Evolutionary conservation across 2,113 vertebrate species (phyloP).

Genomic region (Alosa alosa): DNA sequence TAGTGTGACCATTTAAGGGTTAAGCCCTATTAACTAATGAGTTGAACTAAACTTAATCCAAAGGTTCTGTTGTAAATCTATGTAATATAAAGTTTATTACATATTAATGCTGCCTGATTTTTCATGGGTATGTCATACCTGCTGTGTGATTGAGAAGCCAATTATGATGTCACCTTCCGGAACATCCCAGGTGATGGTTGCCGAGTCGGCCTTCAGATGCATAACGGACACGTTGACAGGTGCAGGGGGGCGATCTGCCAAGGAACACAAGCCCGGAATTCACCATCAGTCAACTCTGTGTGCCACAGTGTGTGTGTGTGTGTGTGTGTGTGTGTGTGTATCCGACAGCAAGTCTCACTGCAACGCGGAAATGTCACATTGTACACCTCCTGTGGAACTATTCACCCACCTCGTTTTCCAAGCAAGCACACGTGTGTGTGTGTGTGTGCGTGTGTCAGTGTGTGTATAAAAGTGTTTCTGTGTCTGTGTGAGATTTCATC

Average conservation of each 20-base stretch:
- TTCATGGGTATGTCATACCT: slow-evolving; percentile 69
- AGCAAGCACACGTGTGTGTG: background rate
- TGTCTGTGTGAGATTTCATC: background rate
- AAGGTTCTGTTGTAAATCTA: background rate
- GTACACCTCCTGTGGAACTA: background rate
- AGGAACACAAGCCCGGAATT: background rate
- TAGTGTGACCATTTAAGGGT: no score
- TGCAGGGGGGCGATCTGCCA: slow-evolving; percentile 85
- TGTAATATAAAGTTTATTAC: background rate
- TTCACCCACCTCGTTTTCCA: background rate
- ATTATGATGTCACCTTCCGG: slow-evolving; percentile 95
- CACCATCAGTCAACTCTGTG: background rate
- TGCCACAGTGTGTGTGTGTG: background rate
- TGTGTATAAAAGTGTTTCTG: background rate
- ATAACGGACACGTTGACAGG: slow-evolving; percentile 95
- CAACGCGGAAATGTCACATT: background rate
- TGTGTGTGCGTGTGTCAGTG: background rate
- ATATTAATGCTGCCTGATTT: background rate
- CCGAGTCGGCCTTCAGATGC: slow-evolving; percentile 92
- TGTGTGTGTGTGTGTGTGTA: slow-evolving; percentile 2
- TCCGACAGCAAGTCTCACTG: background rate
- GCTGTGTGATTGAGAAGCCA: slow-evolving; percentile 94
- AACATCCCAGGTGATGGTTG: slow-evolving; percentile 94
- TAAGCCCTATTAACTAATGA: no score
- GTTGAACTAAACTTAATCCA: background rate